These are phyloP conservation scores for Diploptera punctata DNA, from an alignment of 2,888 invertebrate genomes.

Conservation along the genomic window DNA sequence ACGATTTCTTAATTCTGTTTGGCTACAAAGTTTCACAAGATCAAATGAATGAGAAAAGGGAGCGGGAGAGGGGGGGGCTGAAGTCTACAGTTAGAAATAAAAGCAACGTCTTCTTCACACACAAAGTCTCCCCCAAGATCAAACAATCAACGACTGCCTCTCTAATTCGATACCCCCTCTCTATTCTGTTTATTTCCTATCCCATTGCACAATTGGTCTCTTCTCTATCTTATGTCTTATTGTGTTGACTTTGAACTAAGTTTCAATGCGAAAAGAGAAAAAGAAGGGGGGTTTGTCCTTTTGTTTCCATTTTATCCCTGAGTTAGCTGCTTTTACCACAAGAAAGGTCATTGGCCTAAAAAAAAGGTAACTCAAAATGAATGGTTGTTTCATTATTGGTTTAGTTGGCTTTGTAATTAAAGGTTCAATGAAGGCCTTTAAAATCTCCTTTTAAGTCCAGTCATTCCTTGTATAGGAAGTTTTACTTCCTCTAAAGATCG, in stretches of 20 bases:
- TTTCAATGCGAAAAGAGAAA: constrained; percentile 23
- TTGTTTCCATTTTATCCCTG: constrained; percentile 36
- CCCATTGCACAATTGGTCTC: constrained; percentile 31
- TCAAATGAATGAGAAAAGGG: constrained; percentile 36
- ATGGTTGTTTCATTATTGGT: constrained; percentile 27
- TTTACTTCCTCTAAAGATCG: no score
- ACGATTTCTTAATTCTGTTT: constrained; percentile 36
- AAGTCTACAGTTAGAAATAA: constrained; percentile 25
- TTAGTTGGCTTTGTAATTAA: constrained; percentile 33
- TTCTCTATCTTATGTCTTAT: constrained; percentile 22
- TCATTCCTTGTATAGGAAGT: no score
- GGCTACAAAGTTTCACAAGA: constrained; percentile 37
- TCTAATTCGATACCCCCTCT: constrained; percentile 36
- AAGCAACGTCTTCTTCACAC: constrained; percentile 27
- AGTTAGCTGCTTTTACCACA: constrained; percentile 34
- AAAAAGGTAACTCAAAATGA: constrained; percentile 22
- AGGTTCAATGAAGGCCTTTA: not conserved
- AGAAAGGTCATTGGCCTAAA: constrained; percentile 33
- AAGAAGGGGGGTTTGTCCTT: constrained; percentile 11
- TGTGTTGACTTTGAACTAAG: constrained; percentile 37
- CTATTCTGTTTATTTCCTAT: constrained; percentile 28
- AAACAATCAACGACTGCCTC: constrained; percentile 38
- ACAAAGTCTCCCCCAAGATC: constrained; percentile 27
- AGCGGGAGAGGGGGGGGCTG: constrained; percentile 11
- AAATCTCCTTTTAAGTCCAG: not conserved